These are phyloP conservation scores for Pangasius djambal DNA, from an alignment of 2,797 vertebrate genomes.

Conservation along the genomic window DNA sequence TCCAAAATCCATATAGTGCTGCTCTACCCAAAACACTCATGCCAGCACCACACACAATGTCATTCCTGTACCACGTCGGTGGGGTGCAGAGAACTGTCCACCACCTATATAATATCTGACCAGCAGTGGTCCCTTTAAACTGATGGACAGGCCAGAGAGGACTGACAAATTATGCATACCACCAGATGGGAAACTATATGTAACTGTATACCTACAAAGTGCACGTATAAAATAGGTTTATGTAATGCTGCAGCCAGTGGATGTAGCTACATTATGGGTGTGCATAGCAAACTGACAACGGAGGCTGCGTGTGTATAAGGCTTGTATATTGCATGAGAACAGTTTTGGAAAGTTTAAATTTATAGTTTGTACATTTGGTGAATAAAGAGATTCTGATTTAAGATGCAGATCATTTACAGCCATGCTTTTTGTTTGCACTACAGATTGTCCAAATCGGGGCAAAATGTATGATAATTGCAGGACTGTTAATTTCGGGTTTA, in stretches of 20 bases:
- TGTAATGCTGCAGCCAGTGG: not conserved
- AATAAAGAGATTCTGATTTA: not conserved
- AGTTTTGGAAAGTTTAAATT: not conserved
- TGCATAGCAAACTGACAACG: not conserved
- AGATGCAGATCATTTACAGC: slow-evolving; percentile 28
- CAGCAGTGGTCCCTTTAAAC: not conserved
- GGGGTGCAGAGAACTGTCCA: not conserved
- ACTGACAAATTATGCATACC: not conserved
- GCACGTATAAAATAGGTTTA: not conserved
- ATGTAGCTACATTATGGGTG: not conserved
- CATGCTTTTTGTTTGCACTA: slow-evolving; percentile 39
- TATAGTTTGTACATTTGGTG: not conserved
- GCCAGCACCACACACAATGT: not conserved
- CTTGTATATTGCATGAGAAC: not conserved
- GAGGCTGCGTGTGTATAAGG: not conserved
- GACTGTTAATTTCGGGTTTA: slow-evolving; percentile 86
- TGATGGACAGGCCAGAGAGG: not conserved
- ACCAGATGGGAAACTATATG: not conserved
- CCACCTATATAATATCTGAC: not conserved
- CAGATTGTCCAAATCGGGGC: slow-evolving; percentile 94
- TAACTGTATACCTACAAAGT: not conserved
- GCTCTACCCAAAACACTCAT: not conserved
- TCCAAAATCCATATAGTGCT: not conserved
- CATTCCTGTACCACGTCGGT: not conserved
- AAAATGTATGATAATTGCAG: slow-evolving; percentile 91